phyloP scores from a whole-genome alignment of 2,888 invertebrate genomes.

The Zaprionus obscuricornis region DNA sequence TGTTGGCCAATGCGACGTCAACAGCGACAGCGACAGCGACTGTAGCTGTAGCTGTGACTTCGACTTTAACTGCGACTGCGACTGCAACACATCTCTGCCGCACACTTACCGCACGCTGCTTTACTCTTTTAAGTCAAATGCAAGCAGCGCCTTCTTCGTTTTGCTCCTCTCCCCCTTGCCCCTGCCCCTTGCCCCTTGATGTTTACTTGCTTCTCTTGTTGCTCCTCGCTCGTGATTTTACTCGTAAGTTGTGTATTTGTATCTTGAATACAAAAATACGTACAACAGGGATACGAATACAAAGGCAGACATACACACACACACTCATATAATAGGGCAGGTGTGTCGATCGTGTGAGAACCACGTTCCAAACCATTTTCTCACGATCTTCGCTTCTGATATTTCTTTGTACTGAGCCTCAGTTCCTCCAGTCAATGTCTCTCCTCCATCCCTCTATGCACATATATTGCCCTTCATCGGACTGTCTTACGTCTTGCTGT shows the following conservation, averaged over 20 bases:
- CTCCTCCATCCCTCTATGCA: conserved; percentile 14
- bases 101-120: conserved; percentile 79
- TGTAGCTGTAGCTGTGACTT: conserved; percentile 11
- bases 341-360: conserved; percentile 84
- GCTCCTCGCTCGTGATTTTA: conserved; percentile 81
- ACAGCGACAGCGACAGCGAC: conserved; percentile 22
- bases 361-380: conserved; percentile 84
- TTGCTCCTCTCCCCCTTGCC: background rate
- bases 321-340: conserved; percentile 81
- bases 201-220: no score
- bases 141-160: conserved; percentile 12
- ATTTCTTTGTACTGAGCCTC: conserved; percentile 59
- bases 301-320: conserved; percentile 16
- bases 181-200: no score
- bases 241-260: conserved; percentile 82
- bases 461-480: no score
- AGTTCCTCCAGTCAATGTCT: conserved; percentile 9
- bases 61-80: conserved; percentile 12
- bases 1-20: conserved; percentile 76
- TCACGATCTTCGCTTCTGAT: conserved; percentile 83
- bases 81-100: no score
- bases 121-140: conserved; percentile 62
- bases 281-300: conserved; percentile 53
- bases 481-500: background rate
- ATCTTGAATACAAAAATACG: conserved; percentile 76